phyloP scores from a whole-genome alignment of 2,113 vertebrate genomes.

The Oryzias woworae region DNA sequence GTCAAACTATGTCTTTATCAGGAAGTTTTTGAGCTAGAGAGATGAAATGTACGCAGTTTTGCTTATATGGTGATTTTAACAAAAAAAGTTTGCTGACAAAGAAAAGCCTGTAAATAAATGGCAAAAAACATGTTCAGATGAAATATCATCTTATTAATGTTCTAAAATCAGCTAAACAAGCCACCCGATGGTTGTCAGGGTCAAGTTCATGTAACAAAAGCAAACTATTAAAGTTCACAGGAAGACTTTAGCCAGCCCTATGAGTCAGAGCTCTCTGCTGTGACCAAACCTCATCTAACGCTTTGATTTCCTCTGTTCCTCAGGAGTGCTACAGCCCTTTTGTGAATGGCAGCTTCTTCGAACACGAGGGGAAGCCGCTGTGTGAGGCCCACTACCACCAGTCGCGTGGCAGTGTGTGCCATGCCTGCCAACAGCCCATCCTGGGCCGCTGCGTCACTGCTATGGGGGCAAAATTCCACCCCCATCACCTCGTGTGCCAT shows the following conservation, averaged over 20 bases:
- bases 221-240: conserved; percentile 5
- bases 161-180: not conserved
- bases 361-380: conserved; percentile 86
- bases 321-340: conserved; percentile 90
- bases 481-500: conserved; percentile 90
- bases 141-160: not conserved
- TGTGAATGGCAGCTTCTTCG: conserved; percentile 90
- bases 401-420: conserved; percentile 86
- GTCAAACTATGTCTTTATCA: no score
- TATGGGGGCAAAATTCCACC: conserved; percentile 91
- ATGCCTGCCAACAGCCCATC: conserved; percentile 89
- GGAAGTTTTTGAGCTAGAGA: no score
- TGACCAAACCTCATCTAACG: not conserved
- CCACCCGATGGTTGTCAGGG: not conserved
- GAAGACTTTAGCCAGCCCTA: conserved; percentile 4
- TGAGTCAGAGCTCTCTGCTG: conserved; percentile 20
- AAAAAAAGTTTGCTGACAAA: no score
- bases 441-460: conserved; percentile 90
- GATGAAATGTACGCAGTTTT: no score
- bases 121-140: not conserved
- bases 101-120: not conserved
- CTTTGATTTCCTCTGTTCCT: not conserved
- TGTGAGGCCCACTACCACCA: conserved; percentile 92
- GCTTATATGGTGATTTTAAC: no score
- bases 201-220: conserved; percentile 6